These are phyloP conservation scores for Furcula furcula DNA, from an alignment of 2,888 invertebrate species.

Conservation along the genomic window DNA sequence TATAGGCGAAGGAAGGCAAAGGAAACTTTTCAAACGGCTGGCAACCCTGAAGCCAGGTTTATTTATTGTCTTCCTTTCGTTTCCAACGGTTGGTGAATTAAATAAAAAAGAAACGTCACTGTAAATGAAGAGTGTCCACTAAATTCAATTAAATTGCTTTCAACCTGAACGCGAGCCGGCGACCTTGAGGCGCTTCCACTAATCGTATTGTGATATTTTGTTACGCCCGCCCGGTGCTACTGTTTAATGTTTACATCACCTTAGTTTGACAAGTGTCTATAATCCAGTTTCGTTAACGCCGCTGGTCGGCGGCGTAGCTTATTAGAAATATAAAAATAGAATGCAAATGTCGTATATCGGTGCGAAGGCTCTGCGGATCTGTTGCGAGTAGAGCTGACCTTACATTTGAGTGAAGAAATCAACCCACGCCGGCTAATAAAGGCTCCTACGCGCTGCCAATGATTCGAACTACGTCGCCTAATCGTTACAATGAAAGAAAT, in stretches of 20 bases:
- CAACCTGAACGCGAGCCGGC: slow-evolving; percentile 42
- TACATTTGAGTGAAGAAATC: slow-evolving; percentile 60
- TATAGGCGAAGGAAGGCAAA: too few relatives aligned
- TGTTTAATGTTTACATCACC: slow-evolving; percentile 75
- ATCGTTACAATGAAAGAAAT: slow-evolving; percentile 52
- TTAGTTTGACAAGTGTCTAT: slow-evolving; percentile 36
- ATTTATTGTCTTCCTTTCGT: slow-evolving; percentile 46
- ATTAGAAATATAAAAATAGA: slow-evolving; percentile 45
- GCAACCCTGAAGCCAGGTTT: too few relatives aligned
- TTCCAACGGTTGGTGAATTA: slow-evolving; percentile 51
- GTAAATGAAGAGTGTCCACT: slow-evolving; percentile 44
- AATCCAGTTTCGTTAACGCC: slow-evolving; percentile 27
- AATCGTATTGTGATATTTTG: slow-evolving; percentile 49
- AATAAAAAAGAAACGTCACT: slow-evolving; percentile 59
- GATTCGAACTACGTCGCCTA: slow-evolving; percentile 48
- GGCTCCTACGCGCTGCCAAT: slow-evolving; percentile 64
- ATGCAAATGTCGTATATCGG: slow-evolving; percentile 35
- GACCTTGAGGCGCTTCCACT: slow-evolving; percentile 51
- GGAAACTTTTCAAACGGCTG: too few relatives aligned
- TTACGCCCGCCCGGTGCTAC: slow-evolving; percentile 64
- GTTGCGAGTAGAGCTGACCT: slow-evolving; percentile 60
- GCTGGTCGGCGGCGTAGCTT: slow-evolving; percentile 42
- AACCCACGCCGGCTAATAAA: slow-evolving; percentile 72
- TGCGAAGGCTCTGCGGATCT: slow-evolving; percentile 44
- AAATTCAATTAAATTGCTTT: slow-evolving; percentile 47